Percentiles rank a stretch among this genome's conserved stretches.
Conservation (phyloP, 2,797 vertebrate species). For the Lacerta bilineata region DNA sequence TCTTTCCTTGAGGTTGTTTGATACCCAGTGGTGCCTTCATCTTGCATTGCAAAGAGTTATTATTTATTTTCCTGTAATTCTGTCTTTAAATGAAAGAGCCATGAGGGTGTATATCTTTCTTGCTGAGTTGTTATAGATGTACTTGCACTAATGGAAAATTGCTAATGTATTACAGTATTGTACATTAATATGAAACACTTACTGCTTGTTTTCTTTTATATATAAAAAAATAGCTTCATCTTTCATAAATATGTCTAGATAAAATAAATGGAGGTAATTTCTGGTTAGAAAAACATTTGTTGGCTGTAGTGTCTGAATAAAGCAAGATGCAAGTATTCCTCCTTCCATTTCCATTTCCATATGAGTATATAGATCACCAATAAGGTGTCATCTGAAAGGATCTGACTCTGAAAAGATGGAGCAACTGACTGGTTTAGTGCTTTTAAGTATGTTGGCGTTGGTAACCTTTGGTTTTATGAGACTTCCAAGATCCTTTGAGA, state of each 20-base stretch:
- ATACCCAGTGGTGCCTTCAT: not conserved
- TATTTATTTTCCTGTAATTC: not conserved
- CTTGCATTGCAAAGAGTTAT: not conserved
- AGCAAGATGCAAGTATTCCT: not conserved
- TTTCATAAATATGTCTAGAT: not conserved
- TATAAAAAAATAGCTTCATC: not conserved
- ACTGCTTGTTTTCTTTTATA: not conserved
- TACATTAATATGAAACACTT: not conserved
- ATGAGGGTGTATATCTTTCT: not conserved
- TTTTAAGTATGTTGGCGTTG: not conserved
- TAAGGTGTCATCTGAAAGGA: not conserved
- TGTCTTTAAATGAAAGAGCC: not conserved
- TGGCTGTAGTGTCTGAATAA: not conserved
- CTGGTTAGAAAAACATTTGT: not conserved
- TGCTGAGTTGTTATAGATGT: constrained; percentile 3
- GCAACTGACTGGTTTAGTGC: not conserved
- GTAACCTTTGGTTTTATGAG: not conserved
- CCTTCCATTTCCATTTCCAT: too few relatives aligned
- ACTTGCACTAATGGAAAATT: constrained; percentile 25
- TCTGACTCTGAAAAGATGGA: not conserved
- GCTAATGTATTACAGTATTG: not conserved
- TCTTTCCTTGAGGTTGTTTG: not conserved
- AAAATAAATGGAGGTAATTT: not conserved
- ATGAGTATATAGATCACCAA: too few relatives aligned
- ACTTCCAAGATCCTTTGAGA: not conserved